phyloP scores from a whole-genome alignment of 1,140 invertebrate species.

The Eulimnadia texana region DNA sequence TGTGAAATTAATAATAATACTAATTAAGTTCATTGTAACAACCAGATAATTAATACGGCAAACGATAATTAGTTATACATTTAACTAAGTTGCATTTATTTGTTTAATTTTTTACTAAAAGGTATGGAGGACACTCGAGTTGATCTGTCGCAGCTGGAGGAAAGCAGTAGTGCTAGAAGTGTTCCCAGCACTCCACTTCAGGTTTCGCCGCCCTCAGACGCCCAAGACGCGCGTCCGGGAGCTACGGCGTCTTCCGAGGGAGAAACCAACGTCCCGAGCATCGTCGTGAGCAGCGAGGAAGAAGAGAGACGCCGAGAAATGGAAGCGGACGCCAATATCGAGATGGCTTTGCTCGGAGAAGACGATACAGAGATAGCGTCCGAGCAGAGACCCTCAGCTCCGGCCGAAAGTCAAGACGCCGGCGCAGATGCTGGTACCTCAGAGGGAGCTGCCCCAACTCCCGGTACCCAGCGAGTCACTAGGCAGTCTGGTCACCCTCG shows the following conservation, averaged over 20 bases:
- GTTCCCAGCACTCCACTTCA: slow-evolving; percentile 57
- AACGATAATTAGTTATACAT: slow-evolving; percentile 14
- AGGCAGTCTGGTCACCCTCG: no score
- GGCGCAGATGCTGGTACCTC: no score
- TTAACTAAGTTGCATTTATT: slow-evolving; percentile 13
- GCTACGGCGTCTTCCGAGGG: background rate
- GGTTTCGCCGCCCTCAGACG: slow-evolving; percentile 41
- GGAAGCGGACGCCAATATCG: slow-evolving; percentile 4
- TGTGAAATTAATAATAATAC: no score
- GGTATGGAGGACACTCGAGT: slow-evolving; percentile 61
- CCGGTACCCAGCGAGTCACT: no score
- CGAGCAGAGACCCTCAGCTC: background rate
- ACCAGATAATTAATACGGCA: slow-evolving; percentile 22
- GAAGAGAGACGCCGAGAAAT: background rate
- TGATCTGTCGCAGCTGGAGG: slow-evolving; percentile 52
- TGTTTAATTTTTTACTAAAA: slow-evolving; percentile 5
- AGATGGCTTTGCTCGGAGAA: slow-evolving; percentile 6
- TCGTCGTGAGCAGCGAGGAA: background rate
- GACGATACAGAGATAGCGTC: background rate
- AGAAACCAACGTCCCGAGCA: background rate
- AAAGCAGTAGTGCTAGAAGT: slow-evolving; percentile 45
- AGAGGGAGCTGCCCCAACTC: no score
- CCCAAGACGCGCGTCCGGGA: background rate
- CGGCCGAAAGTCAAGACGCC: background rate
- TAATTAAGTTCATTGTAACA: slow-evolving; percentile 16